Conservation (phyloP, 2,797 vertebrate species). For the Betta splendens region DNA sequence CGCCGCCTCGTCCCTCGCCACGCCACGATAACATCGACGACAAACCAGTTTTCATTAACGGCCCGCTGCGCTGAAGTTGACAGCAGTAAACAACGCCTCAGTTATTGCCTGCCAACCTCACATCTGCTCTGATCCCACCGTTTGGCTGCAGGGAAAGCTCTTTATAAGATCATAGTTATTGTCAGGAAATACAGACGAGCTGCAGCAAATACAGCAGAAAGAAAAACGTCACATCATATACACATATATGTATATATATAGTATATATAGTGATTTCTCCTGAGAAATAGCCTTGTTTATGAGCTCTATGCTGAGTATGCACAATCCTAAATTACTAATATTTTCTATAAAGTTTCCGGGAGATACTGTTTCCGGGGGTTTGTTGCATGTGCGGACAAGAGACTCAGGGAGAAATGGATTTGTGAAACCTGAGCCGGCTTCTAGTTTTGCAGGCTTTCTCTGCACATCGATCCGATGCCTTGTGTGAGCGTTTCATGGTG, state of each 20-base stretch:
- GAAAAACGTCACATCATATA: no score
- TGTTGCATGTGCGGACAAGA: conserved; percentile 67
- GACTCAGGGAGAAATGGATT: conserved; percentile 62
- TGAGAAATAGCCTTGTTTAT: conserved; percentile 1
- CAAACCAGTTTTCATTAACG: conserved; percentile 11
- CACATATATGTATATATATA: no score
- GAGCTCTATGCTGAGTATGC: neutral
- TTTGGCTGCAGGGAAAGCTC: conserved; percentile 8
- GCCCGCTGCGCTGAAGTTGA: conserved; percentile 35
- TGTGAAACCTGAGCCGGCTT: conserved; percentile 72
- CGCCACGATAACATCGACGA: conserved; percentile 7
- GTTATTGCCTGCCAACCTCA: conserved; percentile 13
- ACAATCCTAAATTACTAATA: neutral
- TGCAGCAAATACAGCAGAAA: neutral
- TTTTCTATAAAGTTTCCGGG: no score
- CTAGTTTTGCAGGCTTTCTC: conserved; percentile 42
- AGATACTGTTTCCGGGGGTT: conserved; percentile 69
- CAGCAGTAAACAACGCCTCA: conserved; percentile 40
- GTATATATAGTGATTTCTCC: neutral
- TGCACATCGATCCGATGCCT: conserved; percentile 30
- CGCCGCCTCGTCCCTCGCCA: neutral
- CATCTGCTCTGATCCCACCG: neutral
- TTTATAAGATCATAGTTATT: neutral
- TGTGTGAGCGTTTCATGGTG: conserved; percentile 30
- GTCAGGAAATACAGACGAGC: neutral